These are phyloP conservation scores for Protophormia terraenovae DNA, from an alignment of 2,888 invertebrate genomes.

Conservation along the genomic window DNA sequence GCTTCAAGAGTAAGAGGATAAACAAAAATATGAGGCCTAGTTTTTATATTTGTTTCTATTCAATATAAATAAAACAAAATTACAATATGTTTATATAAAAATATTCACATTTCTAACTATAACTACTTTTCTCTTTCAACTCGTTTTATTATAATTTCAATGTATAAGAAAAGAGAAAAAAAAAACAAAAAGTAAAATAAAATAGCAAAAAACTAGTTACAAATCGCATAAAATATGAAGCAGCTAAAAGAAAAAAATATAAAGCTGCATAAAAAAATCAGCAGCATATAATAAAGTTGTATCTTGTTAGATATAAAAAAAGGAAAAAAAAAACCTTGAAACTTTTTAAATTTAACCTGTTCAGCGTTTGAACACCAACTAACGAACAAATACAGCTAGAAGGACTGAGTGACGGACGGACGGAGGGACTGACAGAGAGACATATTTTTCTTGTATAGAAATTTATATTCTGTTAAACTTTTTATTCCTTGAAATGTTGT, in stretches of 20 bases:
- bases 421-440: neutral
- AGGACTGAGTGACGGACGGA: neutral
- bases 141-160: constrained; percentile 25
- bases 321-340: constrained; percentile 55
- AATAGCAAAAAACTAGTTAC: constrained; percentile 44
- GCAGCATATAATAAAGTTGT: constrained; percentile 38
- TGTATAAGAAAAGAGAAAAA: too few species aligned
- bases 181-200: neutral
- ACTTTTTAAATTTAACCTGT: constrained; percentile 63
- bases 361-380: constrained; percentile 36
- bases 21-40: constrained; percentile 27
- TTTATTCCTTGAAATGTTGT: constrained; percentile 56
- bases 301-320: constrained; percentile 54
- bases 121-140: constrained; percentile 6
- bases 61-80: constrained; percentile 57
- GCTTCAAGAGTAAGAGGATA: neutral
- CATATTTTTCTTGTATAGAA: constrained; percentile 40
- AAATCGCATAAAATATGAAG: constrained; percentile 56
- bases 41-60: constrained; percentile 49
- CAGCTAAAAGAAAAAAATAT: neutral
- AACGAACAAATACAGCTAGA: too few species aligned
- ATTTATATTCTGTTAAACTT: constrained; percentile 43
- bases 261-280: neutral
- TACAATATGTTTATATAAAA: constrained; percentile 47
- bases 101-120: constrained; percentile 22